Evolutionary conservation across 2,113 vertebrate genomes (phyloP).

Genomic region (Tichodroma muraria): DNA sequence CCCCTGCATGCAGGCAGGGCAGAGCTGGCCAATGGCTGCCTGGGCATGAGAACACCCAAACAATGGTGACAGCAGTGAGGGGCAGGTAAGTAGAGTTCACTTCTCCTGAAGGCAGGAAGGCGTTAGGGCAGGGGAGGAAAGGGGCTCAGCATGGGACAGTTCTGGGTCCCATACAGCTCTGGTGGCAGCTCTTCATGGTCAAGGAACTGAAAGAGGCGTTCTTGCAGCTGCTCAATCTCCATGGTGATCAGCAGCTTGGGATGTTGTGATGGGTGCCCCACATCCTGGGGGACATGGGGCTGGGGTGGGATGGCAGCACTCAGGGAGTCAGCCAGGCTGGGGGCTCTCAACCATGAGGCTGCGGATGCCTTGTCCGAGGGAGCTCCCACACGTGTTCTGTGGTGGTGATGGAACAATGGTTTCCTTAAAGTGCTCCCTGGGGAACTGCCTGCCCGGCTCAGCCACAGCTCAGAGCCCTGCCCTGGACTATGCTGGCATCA

Average conservation of each 20-base stretch:
- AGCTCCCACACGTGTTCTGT: background rate
- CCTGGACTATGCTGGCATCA: fast-evolving
- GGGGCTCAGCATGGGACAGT: no score
- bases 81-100: background rate
- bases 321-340: background rate
- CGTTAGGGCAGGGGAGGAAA: no score
- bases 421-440: background rate
- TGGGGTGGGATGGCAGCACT: background rate
- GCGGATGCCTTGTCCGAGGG: background rate
- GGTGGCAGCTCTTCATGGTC: background rate
- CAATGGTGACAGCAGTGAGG: background rate
- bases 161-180: background rate
- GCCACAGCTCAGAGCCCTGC: background rate
- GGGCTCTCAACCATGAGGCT: no score
- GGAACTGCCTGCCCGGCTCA: background rate
- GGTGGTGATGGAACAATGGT: background rate
- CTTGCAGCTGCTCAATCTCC: background rate
- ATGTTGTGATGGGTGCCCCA: fast-evolving
- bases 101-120: background rate
- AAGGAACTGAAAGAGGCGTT: background rate
- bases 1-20: fast-evolving
- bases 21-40: background rate
- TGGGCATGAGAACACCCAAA: fast-evolving
- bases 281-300: fast-evolving
- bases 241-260: background rate